Evolutionary conservation across 2,888 invertebrate genomes (phyloP), one percentile per base, ranked within the genome.

Genomic region (Escarpia spicata): DNA sequence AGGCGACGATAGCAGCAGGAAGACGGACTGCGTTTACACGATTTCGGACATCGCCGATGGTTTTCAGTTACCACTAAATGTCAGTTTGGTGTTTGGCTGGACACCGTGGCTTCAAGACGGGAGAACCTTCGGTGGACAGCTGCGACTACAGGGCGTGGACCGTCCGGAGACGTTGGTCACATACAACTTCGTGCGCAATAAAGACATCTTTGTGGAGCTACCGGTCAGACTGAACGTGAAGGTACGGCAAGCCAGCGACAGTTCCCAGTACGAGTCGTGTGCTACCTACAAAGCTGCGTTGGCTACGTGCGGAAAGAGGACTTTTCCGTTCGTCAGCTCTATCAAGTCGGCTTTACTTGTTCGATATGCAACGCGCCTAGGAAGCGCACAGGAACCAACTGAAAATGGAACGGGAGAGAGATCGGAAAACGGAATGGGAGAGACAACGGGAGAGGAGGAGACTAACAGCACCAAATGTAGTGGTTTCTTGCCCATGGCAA

Each of bases 1-100:
- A 52, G 75, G 19, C 75, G 26, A 75, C 75, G 31, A 92, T 90
- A 45, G 31, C 19, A 10, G 15, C n/a, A 43, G 19, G 43, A 44
- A 52, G 26, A 45, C 90, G 1, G 90, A 90, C 37, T 26, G 31
- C n/a, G 92, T 90, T 26, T 90, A 92, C 31, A 44, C 43, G 44
- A 90, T 92, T 44, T 15, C 43, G 10, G 92, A 92, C 52, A 43
- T 92, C 43, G 43, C 90, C 90, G n/a, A 92, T 15, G n/a, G 6
- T 6, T 90, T 44, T 52, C 31, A 52, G n/a, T 92, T 92, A 44
- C 92, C 92, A 4, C 31, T 92, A 12, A n/a, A 89, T 12, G 92
- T 90, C 45, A n/a, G 90, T 12, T n/a, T 92, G 90, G 90, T 92
- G 45, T 92, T 92, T 37, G 92, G 92, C 12, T 92, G 92, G 92